Percentiles rank a stretch among this genome's conserved stretches.
These are phyloP conservation scores for Linepithema humile DNA, from an alignment of 1,140 invertebrate species.

Conservation along the genomic window DNA sequence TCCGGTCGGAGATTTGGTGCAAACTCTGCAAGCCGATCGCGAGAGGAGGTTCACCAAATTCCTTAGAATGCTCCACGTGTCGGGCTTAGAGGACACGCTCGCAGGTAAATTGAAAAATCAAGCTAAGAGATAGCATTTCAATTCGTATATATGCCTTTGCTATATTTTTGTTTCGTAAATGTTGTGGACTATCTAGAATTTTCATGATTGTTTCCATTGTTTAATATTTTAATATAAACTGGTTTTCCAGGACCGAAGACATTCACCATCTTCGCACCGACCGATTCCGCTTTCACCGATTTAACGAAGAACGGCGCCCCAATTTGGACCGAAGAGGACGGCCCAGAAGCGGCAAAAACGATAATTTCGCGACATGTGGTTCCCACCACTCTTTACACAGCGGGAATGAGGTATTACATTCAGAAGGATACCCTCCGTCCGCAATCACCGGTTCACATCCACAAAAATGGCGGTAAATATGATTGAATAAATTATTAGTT, in stretches of 20 bases:
- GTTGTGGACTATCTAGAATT: neutral
- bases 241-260: constrained; percentile 88
- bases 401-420: constrained; percentile 94
- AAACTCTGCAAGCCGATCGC: constrained; percentile 92
- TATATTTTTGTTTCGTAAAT: neutral
- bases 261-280: constrained; percentile 94
- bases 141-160: neutral
- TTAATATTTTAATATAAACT: constrained; percentile 31
- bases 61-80: constrained; percentile 89
- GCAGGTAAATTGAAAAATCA: constrained; percentile 84
- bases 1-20: constrained; percentile 92
- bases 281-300: constrained; percentile 90
- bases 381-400: constrained; percentile 91
- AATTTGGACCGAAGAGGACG: constrained; percentile 84
- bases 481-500: constrained; percentile 7
- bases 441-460: constrained; percentile 87
- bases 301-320: constrained; percentile 79
- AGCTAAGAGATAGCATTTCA: neutral
- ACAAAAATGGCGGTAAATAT: constrained; percentile 90
- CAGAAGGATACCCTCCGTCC: constrained; percentile 89
- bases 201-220: neutral
- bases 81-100: constrained; percentile 90
- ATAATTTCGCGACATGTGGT: constrained; percentile 92
- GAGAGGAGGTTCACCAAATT: constrained; percentile 92
- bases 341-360: constrained; percentile 87